These are phyloP conservation scores for Nemotelus nigrinus DNA, from an alignment of 2,888 invertebrate species.

Conservation along the genomic window DNA sequence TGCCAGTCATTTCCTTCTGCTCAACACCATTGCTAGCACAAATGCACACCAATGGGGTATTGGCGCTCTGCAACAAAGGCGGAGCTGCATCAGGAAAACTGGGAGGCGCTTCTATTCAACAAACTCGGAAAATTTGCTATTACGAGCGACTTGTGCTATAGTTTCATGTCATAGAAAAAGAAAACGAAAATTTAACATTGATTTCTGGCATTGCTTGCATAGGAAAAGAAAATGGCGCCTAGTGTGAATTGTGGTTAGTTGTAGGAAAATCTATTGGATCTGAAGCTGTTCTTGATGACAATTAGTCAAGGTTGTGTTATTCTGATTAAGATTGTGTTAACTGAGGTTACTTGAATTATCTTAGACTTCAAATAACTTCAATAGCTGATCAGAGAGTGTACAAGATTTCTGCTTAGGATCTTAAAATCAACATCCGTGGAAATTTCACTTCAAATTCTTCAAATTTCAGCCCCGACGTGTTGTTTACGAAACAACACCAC, in stretches of 20 bases:
- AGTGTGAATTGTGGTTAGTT: background rate
- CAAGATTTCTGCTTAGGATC: too few relatives aligned
- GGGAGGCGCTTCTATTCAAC: constrained; percentile 47
- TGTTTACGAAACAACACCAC: constrained; percentile 52
- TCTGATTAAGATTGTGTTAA: too few relatives aligned
- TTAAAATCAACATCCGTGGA: background rate
- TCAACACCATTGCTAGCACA: constrained; percentile 26
- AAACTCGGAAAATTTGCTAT: constrained; percentile 35
- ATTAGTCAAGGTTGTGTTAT: too few relatives aligned
- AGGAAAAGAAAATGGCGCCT: constrained; percentile 40
- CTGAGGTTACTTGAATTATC: too few relatives aligned
- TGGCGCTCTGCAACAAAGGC: constrained; percentile 49
- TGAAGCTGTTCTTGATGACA: too few relatives aligned
- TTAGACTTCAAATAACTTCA: too few relatives aligned
- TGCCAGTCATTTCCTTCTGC: constrained; percentile 45
- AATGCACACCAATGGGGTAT: constrained; percentile 46
- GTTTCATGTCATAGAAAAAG: background rate
- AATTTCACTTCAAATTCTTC: background rate
- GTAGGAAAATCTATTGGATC: background rate
- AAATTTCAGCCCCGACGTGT: constrained; percentile 23
- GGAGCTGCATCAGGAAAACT: constrained; percentile 48
- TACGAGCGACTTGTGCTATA: constrained; percentile 10
- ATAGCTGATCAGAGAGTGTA: too few relatives aligned
- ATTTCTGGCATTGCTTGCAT: constrained; percentile 42
- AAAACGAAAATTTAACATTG: constrained; percentile 36